Base-by-base conservation (phyloP, 2,888 invertebrate species). In the Drosophila algonquin region DNA sequence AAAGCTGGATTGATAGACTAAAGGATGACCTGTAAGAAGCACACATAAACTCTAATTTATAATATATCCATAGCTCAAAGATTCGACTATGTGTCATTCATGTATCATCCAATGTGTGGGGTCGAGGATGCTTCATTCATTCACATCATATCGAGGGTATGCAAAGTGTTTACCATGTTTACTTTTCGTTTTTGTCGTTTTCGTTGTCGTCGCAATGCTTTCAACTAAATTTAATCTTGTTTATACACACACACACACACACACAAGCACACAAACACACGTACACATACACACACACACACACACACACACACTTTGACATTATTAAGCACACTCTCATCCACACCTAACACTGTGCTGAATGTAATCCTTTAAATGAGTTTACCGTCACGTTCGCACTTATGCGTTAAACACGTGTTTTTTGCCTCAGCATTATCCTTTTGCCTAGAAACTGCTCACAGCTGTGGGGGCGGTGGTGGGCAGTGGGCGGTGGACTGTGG, bases 341-440 rank as follows among this genome's bases (percentile, higher is more conserved):
- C 65, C 54, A 73, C 69, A 68, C 89, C 76, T 78, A 75, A 57
- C 73, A 59, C 73, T 64, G 73, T 64, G 64, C 71, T 76, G 78
- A 75, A 70, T 77, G 75, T 89, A 90, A 89, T 90, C 90, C 90
- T 89, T 90, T 90, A 89, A 90, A 88, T 84, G 82, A 87, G 90
- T 87, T 88, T 82, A 89, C 80, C 84, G 89, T 88, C 89, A 90
- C 89, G 90, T 89, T 90, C 84, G 75, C 80, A 81, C 76, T 89
- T 86, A 88, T 81, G 84, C 88, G 89, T 88, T 86, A 79, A 89
- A 88, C 90, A 88, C 89, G 89, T 90, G 90, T 88, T 89, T 88
- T 80, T 89, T 59, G 68, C 87, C 76, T 74, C 57, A 55, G 90
- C 85, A 89, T 89, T 86, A 86, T 85, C 89, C 89, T 88, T 82